Conservation (phyloP, 2,113 vertebrate genomes). For the Lipotes vexillifer region DNA sequence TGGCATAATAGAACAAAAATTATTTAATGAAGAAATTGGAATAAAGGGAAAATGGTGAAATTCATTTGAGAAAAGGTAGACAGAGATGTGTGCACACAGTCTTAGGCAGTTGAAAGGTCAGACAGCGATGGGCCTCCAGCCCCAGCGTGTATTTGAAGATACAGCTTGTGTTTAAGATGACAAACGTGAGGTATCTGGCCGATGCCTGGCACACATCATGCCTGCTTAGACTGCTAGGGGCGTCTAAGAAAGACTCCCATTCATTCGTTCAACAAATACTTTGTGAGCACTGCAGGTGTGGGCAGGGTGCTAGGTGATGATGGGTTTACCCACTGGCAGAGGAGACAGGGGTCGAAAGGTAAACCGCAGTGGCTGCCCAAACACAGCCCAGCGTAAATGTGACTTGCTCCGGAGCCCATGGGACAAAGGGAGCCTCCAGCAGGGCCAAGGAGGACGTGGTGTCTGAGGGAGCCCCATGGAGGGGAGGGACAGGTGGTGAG, state of each 20-base stretch:
- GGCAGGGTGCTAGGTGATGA: not conserved
- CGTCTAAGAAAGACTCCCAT: not conserved
- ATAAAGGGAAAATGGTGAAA: not conserved
- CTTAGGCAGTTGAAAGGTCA: not conserved
- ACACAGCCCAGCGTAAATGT: not conserved
- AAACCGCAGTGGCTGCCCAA: not conserved
- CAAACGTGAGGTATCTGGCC: not conserved
- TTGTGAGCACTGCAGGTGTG: accelerated
- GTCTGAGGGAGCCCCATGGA: not conserved
- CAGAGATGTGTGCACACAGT: not conserved
- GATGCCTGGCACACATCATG: accelerated
- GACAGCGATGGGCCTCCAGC: too few species aligned
- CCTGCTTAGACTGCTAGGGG: not conserved
- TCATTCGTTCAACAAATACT: not conserved
- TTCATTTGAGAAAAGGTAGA: not conserved
- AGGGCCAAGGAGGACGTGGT: accelerated
- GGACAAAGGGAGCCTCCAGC: not conserved
- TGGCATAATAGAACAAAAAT: not conserved
- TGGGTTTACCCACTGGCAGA: not conserved
- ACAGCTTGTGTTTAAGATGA: not conserved
- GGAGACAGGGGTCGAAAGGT: not conserved
- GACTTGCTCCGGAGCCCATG: not conserved
- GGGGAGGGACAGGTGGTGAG: not conserved
- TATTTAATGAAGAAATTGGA: not conserved
- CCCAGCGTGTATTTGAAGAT: not conserved